These are phyloP conservation scores for Pelosia muscerda DNA, from an alignment of 2,888 invertebrate genomes.

Conservation along the genomic window DNA sequence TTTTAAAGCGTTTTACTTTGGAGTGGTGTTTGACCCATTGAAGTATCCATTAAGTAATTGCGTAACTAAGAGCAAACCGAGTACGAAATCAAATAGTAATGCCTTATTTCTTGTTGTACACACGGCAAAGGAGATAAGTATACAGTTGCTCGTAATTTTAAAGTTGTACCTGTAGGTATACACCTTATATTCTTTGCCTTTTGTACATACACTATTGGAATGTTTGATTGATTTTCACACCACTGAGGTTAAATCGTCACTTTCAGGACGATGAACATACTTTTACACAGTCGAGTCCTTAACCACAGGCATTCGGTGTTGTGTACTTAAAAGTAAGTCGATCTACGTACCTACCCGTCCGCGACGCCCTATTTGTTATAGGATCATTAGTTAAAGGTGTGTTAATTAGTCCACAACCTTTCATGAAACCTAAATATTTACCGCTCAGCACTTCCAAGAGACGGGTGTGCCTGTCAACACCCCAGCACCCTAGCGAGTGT, in stretches of 20 bases:
- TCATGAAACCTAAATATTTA: background rate
- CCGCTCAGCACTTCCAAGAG: background rate
- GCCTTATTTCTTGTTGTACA: background rate
- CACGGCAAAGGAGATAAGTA: no score
- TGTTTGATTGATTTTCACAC: no score
- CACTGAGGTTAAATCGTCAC: no score
- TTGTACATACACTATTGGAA: no score
- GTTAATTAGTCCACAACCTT: background rate
- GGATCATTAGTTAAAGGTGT: background rate
- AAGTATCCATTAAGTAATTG: background rate
- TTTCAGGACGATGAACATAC: background rate
- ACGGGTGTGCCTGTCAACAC: background rate
- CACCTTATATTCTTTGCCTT: no score
- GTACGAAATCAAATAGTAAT: no score
- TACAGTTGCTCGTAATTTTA: no score
- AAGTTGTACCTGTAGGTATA: no score
- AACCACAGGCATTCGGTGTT: no score
- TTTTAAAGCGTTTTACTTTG: slow-evolving; percentile 4
- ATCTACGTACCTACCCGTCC: background rate
- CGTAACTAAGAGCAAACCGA: background rate
- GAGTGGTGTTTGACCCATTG: background rate
- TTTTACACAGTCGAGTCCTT: background rate
- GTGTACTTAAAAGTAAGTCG: background rate
- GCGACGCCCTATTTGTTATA: background rate
- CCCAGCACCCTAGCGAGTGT: no score